phyloP scores from a whole-genome alignment of 2,797 vertebrate genomes.

The Malurus splendens region DNA sequence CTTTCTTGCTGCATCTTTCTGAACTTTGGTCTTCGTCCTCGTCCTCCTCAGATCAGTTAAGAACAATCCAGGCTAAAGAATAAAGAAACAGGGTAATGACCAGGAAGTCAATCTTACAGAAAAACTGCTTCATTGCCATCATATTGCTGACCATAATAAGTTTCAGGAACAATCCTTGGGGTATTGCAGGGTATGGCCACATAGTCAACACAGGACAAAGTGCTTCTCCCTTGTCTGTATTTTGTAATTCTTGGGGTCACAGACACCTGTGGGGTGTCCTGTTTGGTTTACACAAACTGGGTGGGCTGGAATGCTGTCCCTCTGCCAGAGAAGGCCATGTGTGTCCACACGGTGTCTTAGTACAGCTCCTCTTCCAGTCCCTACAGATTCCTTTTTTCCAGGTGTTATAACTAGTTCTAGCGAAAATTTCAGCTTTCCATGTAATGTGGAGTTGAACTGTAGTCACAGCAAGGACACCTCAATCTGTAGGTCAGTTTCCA shows the following conservation, averaged over 20 bases:
- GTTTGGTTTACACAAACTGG: neutral
- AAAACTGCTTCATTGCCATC: neutral
- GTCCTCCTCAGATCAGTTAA: neutral
- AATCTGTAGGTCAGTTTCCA: neutral
- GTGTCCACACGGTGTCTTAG: neutral
- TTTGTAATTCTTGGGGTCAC: neutral
- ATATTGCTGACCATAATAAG: neutral
- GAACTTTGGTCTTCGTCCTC: neutral
- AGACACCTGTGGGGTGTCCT: accelerated
- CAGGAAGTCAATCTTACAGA: neutral
- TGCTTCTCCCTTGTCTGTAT: neutral
- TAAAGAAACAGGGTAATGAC: neutral
- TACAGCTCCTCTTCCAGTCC: neutral
- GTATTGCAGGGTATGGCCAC: neutral
- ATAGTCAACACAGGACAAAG: neutral
- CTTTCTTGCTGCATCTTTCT: neutral
- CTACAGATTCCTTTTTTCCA: accelerated
- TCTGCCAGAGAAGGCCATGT: neutral
- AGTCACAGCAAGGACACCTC: neutral
- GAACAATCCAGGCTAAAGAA: neutral
- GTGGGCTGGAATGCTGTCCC: neutral
- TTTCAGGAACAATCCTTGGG: neutral
- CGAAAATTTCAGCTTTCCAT: neutral
- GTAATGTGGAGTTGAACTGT: neutral
- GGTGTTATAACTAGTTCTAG: neutral